A percentile compares a stretch with the other conserved stretches of the same genome.
Conservation (phyloP, 2,113 vertebrate genomes). For the Muntiacus reevesi region DNA sequence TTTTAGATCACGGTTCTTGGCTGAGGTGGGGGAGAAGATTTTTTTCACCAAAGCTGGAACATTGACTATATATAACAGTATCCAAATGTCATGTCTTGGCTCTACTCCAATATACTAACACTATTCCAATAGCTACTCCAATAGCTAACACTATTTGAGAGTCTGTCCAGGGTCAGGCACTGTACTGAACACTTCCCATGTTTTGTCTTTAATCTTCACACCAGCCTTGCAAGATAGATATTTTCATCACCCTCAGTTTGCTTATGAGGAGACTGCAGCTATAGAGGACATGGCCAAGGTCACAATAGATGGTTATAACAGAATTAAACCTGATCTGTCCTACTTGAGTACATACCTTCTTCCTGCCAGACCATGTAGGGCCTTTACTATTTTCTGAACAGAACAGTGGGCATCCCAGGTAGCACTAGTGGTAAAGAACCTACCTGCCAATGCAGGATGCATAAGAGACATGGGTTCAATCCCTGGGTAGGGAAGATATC, state of each 20-base stretch:
- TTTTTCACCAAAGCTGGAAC: background rate
- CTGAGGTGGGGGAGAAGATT: background rate
- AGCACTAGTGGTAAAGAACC: background rate
- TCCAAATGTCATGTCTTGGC: background rate
- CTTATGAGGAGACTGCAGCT: background rate
- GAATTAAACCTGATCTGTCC: background rate
- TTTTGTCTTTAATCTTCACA: conserved; percentile 6
- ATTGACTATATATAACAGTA: background rate
- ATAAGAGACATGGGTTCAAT: background rate
- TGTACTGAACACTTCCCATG: background rate
- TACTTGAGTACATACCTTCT: background rate
- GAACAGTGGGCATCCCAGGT: background rate
- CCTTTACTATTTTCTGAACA: background rate
- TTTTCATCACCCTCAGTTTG: background rate
- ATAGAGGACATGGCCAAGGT: background rate
- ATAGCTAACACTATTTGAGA: background rate
- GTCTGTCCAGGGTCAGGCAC: background rate
- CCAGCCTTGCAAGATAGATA: background rate
- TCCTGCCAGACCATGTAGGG: background rate
- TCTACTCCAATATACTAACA: background rate
- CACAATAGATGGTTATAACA: background rate
- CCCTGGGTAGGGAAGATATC: background rate
- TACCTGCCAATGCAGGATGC: background rate
- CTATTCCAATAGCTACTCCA: background rate
- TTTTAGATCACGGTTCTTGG: background rate